Percentiles rank a stretch among this genome's conserved stretches.
phyloP scores from a whole-genome alignment of 2,797 vertebrate genomes.

The Dendrocincla tyrannina region DNA sequence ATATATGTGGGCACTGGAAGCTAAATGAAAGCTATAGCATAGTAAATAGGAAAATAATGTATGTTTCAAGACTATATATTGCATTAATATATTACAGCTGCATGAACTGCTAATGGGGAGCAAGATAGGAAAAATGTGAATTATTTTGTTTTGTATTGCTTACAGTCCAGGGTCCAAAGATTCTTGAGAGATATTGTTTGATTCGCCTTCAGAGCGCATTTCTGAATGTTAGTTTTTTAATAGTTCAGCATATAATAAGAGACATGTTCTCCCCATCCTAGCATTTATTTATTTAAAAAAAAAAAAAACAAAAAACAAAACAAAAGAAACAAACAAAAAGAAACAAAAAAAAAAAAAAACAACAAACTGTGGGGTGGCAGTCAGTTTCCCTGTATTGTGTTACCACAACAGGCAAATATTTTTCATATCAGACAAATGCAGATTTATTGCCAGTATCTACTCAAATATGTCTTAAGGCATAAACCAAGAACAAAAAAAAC shows the following conservation, averaged over 20 bases:
- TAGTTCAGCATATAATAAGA: neutral
- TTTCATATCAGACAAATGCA: neutral
- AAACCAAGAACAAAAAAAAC: neutral
- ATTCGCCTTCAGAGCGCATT: neutral
- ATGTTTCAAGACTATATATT: neutral
- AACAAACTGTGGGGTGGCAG: neutral
- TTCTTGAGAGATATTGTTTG: neutral
- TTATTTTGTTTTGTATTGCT: neutral
- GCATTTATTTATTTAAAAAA: neutral
- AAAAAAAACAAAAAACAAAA: neutral
- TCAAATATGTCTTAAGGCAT: neutral
- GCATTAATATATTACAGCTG: neutral
- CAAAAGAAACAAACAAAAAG: neutral
- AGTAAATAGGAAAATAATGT: neutral
- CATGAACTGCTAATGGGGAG: neutral
- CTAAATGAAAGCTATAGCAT: neutral
- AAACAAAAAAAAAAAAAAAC: neutral
- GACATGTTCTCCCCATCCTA: accelerated
- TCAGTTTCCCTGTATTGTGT: neutral
- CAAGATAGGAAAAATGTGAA: neutral
- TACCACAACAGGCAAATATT: neutral
- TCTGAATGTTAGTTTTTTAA: neutral
- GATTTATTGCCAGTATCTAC: neutral
- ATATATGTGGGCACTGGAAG: neutral
- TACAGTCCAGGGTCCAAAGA: neutral